Evolutionary conservation across 2,113 vertebrate species (phyloP).

Genomic region (Zingel zingel): DNA sequence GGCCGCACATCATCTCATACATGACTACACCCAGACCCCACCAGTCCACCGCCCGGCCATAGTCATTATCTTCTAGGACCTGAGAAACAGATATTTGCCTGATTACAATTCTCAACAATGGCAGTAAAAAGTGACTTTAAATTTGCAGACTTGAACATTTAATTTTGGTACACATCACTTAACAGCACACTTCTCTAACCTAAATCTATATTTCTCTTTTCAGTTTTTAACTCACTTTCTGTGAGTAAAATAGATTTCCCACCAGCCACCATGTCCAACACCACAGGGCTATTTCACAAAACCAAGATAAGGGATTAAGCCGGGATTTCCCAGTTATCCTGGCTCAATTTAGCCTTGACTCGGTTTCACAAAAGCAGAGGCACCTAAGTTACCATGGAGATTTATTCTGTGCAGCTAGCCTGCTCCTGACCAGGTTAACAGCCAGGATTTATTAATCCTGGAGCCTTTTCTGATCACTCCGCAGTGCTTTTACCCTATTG

Average conservation of each 20-base stretch:
- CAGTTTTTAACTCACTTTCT: neutral
- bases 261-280: neutral
- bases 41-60: slow-evolving; percentile 94
- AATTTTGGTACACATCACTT: neutral
- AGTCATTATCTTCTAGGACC: slow-evolving; percentile 95
- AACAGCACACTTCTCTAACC: neutral
- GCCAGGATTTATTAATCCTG: too few species aligned
- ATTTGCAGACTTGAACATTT: neutral
- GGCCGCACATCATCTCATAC: slow-evolving; percentile 95
- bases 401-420: too few species aligned
- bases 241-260: neutral
- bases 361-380: too few species aligned
- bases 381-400: too few species aligned
- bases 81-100: slow-evolving; percentile 50
- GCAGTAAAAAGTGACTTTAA: neutral
- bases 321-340: too few species aligned
- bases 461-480: too few species aligned
- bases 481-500: too few species aligned
- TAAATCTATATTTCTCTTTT: neutral
- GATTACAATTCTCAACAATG: neutral
- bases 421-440: too few species aligned
- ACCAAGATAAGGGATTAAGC: too few species aligned
- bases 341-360: too few species aligned
- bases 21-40: slow-evolving; percentile 95
- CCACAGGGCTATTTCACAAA: neutral